A percentile compares a stretch with the other conserved stretches of the same genome.
Conservation (phyloP, 2,113 vertebrate genomes). For the Casuarius casuarius region DNA sequence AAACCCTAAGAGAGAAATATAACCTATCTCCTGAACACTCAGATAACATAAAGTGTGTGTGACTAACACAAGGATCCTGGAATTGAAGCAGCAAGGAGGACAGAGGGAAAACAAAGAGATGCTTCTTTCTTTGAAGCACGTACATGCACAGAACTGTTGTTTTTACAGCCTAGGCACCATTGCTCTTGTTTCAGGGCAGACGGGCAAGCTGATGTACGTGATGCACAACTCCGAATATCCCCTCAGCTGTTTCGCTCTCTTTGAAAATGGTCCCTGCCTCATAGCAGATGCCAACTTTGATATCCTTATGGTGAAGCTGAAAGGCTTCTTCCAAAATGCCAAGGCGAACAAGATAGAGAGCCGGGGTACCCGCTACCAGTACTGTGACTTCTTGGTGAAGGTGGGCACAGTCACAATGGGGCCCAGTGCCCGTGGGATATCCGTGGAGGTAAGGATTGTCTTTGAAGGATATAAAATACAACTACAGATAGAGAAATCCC, state of each 20-base stretch:
- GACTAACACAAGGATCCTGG: background rate
- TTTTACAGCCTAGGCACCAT: background rate
- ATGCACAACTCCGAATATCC: conserved; percentile 98
- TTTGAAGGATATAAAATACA: fast-evolving
- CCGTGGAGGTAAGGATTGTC: conserved; percentile 86
- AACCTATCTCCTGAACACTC: fast-evolving
- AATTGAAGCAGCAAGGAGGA: background rate
- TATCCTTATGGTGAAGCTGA: conserved; percentile 95
- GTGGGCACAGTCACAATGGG: conserved; percentile 95
- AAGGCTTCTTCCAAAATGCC: conserved; percentile 97
- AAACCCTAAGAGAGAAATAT: too few species aligned
- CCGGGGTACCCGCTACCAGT: conserved; percentile 92
- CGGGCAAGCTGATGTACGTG: conserved; percentile 92
- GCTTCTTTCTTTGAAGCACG: background rate
- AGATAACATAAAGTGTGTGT: fast-evolving
- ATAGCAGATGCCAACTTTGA: conserved; percentile 95
- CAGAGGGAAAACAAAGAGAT: background rate
- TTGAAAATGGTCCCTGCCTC: conserved; percentile 92
- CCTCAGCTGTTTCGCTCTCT: conserved; percentile 93
- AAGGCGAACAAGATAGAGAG: conserved; percentile 98
- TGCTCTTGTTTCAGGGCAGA: conserved; percentile 82
- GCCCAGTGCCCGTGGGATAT: conserved; percentile 93
- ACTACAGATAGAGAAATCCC: background rate
- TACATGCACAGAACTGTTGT: fast-evolving
- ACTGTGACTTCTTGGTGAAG: conserved; percentile 95